Percentiles rank a stretch among this genome's conserved stretches.
These are phyloP conservation scores for Hypothenemus hampei DNA, from an alignment of 1,140 invertebrate species.

Conservation along the genomic window DNA sequence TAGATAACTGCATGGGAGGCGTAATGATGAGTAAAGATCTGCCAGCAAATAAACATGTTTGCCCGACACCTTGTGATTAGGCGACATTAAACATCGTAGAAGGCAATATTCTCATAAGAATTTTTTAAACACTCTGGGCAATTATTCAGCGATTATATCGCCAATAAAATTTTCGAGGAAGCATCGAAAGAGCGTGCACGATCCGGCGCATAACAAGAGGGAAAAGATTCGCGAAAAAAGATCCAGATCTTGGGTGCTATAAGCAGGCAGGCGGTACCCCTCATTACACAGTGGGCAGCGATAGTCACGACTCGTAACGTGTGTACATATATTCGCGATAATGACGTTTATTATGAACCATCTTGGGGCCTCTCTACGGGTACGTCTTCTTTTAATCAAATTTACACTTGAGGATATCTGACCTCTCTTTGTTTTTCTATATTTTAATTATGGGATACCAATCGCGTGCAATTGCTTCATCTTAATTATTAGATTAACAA, in stretches of 20 bases:
- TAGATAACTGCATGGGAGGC: too few species aligned
- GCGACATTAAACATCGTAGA: slow-evolving; percentile 12
- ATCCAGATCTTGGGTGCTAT: slow-evolving; percentile 29
- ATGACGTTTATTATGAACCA: slow-evolving; percentile 45
- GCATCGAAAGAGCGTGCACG: slow-evolving; percentile 21
- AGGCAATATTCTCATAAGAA: slow-evolving; percentile 25
- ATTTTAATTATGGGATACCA: too few species aligned
- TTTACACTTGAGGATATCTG: too few species aligned
- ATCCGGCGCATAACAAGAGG: slow-evolving; percentile 24
- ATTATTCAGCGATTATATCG: slow-evolving; percentile 27
- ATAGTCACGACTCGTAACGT: slow-evolving; percentile 45
- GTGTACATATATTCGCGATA: slow-evolving; percentile 46
- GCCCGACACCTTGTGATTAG: slow-evolving; percentile 21
- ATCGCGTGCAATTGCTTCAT: too few species aligned
- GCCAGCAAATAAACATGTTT: slow-evolving; percentile 25
- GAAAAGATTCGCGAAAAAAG: slow-evolving; percentile 26
- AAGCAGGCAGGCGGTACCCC: slow-evolving; percentile 36
- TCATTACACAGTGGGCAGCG: slow-evolving; percentile 47
- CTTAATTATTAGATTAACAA: too few species aligned
- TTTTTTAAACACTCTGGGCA: slow-evolving; percentile 23
- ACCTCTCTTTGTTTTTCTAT: too few species aligned
- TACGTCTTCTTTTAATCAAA: slow-evolving; percentile 11
- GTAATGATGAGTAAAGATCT: too few species aligned
- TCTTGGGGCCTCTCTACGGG: slow-evolving; percentile 40
- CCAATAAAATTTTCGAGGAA: slow-evolving; percentile 27